Evolutionary conservation across 2,797 vertebrate species (phyloP), one percentile per base, ranked within the genome.

Genomic region (Semaprochilodus insignis): DNA sequence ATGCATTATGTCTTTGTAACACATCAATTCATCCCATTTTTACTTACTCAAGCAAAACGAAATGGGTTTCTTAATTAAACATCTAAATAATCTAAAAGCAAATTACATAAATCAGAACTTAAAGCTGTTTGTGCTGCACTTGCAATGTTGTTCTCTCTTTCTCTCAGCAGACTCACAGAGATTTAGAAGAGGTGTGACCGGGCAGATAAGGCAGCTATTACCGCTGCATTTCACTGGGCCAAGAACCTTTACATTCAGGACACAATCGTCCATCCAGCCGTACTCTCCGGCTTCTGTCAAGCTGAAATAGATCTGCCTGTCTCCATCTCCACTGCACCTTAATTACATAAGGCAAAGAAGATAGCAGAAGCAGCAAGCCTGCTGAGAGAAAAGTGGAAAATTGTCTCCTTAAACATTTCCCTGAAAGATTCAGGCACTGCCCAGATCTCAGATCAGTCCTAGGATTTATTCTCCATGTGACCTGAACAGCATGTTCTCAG

Each of bases 281-380:
- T 67, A 48, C 73, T 75, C 76, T 44, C 79, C n/a, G n/a, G 78
- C 73, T 40, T 17, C 66, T 80, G 81, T 86, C 80, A 79, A 79
- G 75, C 52, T 87, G 83, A 83, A 87, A 86, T 79, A 85, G 82
- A 87, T 87, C 79, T 62, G 51, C 57, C 66, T 36, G 70, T 78
- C 83, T 79, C 70, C 65, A 44, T 72, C 77, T 79, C 80, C 52
- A 59, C 83, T 80, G 83, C 79, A 84, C 77, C 81, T 85, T 82
- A 84, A 85, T 87, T 85, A 87, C 73, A 71, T 57, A 74, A 55
- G 62, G 52, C 57, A 23, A 81, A 57, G 44, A 54, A 74, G 65
- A 83, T 72, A 69, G 78, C 66, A 62, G 55, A 36, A 25, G 71
- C 82, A 82, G 83, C 66, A 21, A 36, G 40, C 3, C 15, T 65